Base-by-base conservation (phyloP, 2,888 invertebrate genomes). In the Priocnemis perturbator region DNA sequence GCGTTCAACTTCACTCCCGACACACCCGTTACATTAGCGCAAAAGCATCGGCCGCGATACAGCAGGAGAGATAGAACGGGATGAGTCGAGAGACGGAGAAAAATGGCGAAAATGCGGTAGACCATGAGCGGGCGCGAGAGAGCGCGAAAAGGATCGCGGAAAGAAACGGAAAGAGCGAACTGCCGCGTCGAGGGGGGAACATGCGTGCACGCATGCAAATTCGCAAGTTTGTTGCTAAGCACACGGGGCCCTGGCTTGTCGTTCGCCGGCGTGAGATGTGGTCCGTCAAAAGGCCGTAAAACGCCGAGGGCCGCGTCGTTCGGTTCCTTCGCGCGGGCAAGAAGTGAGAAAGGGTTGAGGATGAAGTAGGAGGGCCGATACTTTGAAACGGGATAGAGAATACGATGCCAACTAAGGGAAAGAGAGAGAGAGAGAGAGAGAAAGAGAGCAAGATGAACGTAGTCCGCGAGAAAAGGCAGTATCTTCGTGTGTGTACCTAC, bases 241-340 rank as follows among this genome's bases (percentile, higher is more conserved):
- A 76, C 82, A 80, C 71, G 74, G 71, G 71, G 70, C 72, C 67
- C 74, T n/a, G 82, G 81, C 71, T 81, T 77, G 74, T 78, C 80
- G 81, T 78, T 67, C 53, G 63, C 73, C 78, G 85, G 84, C 85
- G 88, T 87, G 87, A 88, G 87, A 88, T 87, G 87, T 86, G 87
- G 87, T 87, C 87, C 86, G 87, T 88, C 87, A 87, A 80, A 80
- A 80, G 74, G 81, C 77, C 78, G 78, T 80, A 80, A 80, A 80
- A 81, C 77, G 78, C 74, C 56, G 69, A 77, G 78, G 79, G 74
- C 75, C 73, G 64, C 72, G 71, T 69, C 76, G 74, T 74, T 74
- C 66, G 64, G 63, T 67, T 64, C 52, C 21, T 52, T 37, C 61
- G 37, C 20, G 50, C 50, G 17, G 17, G 11, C 14, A 20, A 23